A percentile compares a stretch with the other conserved stretches of the same genome.
These are phyloP conservation scores for Alauda arvensis DNA, from an alignment of 2,797 vertebrate genomes.

Conservation along the genomic window DNA sequence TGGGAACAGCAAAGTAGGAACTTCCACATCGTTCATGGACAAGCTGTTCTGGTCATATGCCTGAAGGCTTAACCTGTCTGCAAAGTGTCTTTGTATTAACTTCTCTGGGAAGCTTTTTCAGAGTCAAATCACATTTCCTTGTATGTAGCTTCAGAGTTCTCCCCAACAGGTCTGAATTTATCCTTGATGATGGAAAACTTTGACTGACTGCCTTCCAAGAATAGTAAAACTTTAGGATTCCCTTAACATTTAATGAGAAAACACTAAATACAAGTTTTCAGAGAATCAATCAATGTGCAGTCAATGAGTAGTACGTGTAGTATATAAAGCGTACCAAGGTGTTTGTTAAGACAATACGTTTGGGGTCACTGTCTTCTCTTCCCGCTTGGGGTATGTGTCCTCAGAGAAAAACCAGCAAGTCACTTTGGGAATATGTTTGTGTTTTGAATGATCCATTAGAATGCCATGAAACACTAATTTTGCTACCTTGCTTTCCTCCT, in stretches of 20 bases:
- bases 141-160: neutral
- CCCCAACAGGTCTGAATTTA: neutral
- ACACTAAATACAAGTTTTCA: neutral
- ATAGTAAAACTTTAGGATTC: neutral
- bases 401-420: neutral
- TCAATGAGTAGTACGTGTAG: neutral
- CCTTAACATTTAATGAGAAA: neutral
- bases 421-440: neutral
- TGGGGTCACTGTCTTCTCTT: neutral
- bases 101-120: neutral
- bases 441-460: neutral
- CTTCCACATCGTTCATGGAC: neutral
- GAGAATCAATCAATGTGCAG: neutral
- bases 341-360: neutral
- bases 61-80: neutral
- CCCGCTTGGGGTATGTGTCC: neutral
- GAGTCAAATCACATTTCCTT: neutral
- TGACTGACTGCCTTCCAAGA: neutral
- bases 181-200: neutral
- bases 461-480: neutral
- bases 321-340: neutral
- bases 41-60: neutral
- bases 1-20: neutral
- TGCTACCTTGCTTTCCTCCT: fast-evolving
- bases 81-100: neutral